Evolutionary conservation across 2,888 invertebrate species (phyloP), one percentile per base, ranked within the genome.

Genomic region (Drosophila neoperkinsi): DNA sequence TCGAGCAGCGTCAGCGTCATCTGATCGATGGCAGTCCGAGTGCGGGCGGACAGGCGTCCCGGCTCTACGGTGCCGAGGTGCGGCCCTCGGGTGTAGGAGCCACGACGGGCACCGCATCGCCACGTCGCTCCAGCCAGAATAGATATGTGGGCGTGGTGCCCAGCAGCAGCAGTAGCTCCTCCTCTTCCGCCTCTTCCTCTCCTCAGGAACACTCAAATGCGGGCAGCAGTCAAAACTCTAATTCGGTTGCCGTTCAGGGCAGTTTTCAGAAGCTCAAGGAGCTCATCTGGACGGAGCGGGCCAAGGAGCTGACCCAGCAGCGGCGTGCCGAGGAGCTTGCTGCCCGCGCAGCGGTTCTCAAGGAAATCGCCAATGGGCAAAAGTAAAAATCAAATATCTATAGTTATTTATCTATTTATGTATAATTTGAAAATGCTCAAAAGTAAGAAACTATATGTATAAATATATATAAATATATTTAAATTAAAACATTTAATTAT

Each of bases 261-360:
- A 93, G 91, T 84, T 97, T 97, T 91, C 96, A 97, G 84, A 96
- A 96, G 79, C 94, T 97, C 61, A 97, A 97, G 94, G 96, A 97
- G 88, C 91, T 97, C 79, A 96, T 97, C 84, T 94, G 96, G 60
- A 96, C 96, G 36, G 97, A 97, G 90, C 94, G 97, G 55, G 95
- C 96, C 1, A 95, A 96, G 52, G 97, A 97, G 89, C 93, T 97
- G 72, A 95, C 96, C 87, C 95, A 96, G 91, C 96, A 96, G 92
- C 94, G 96, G 77, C 95, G 96, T 74, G 95, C 95, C 0, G 97
- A 97, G 80, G 96, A 96, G 91, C 94, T 96, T 71, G 96, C 95
- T 68, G 96, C 96, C 11, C 93, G 95, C 53, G 94, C 94, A 5
- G 94, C 95, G 0, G 94, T 94, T 3, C 93, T 96, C 0, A 96